Evolutionary conservation across 2,113 vertebrate genomes (phyloP).

Genomic region (Glaucidium brasilianum): DNA sequence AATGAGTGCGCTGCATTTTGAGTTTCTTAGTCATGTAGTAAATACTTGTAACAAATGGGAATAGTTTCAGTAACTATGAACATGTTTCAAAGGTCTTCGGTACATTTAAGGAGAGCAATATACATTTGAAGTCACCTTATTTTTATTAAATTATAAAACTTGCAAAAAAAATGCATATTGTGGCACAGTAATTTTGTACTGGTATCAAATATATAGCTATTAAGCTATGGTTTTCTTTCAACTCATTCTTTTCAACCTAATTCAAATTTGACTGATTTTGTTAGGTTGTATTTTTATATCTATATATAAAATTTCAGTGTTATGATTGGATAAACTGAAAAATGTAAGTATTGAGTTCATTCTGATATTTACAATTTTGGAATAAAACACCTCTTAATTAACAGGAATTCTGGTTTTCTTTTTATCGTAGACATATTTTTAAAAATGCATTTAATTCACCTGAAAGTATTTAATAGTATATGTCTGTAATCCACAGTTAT

Average conservation of each 20-base stretch:
- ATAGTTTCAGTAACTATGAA: conserved; percentile 3
- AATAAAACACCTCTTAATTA: conserved; percentile 63
- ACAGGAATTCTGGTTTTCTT: neutral
- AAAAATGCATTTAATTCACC: neutral
- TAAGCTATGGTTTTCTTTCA: conserved; percentile 26
- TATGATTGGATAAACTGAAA: conserved; percentile 6
- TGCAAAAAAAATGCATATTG: neutral
- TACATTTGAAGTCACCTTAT: conserved; percentile 25
- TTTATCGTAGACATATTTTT: neutral
- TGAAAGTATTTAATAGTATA: neutral
- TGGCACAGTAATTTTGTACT: conserved; percentile 18
- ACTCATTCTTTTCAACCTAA: neutral
- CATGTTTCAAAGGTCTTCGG: neutral
- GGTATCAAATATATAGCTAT: conserved; percentile 1
- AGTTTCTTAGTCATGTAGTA: neutral
- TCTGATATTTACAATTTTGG: conserved; percentile 43
- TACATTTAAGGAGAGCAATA: conserved; percentile 26
- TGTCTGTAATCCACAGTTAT: neutral
- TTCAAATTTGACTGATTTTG: neutral
- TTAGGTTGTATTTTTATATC: conserved; percentile 40
- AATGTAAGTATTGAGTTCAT: conserved; percentile 18
- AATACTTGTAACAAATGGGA: conserved; percentile 4
- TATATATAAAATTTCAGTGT: neutral
- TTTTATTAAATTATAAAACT: conserved; percentile 46
- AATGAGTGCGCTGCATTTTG: neutral